Percentiles rank a stretch among this genome's conserved stretches.
Evolutionary conservation across 2,113 vertebrate species (phyloP).

Genomic region (Cisticola juncidis): DNA sequence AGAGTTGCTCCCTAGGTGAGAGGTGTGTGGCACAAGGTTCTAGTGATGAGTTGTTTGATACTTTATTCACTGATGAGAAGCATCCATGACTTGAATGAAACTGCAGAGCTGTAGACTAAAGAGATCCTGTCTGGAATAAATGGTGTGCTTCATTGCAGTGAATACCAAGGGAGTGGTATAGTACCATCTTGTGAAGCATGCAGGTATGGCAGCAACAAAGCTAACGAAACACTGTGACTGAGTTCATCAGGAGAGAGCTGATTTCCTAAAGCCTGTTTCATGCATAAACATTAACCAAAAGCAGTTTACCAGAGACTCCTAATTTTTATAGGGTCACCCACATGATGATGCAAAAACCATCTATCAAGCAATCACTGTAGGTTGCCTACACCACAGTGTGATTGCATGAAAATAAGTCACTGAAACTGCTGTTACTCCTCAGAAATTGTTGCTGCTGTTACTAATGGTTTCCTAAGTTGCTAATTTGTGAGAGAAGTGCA

Average conservation of each 20-base stretch:
- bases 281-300: background rate
- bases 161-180: background rate
- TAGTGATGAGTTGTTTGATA: background rate
- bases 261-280: background rate
- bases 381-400: accelerated
- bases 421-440: background rate
- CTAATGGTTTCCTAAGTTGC: background rate
- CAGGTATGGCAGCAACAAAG: background rate
- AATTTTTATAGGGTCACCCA: background rate
- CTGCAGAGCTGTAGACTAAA: background rate
- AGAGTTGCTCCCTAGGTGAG: background rate
- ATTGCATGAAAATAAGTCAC: background rate
- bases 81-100: background rate
- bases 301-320: background rate
- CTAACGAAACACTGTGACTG: background rate
- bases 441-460: background rate
- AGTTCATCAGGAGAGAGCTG: background rate
- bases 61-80: background rate
- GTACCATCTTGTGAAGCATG: background rate
- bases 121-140: background rate
- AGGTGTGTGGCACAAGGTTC: background rate
- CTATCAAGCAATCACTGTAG: background rate
- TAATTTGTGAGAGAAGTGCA: background rate
- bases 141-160: background rate
- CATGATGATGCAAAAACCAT: background rate